Percentiles rank a stretch among this genome's conserved stretches.
Conservation (phyloP, 2,113 vertebrate species). For the Antigone vipio region DNA sequence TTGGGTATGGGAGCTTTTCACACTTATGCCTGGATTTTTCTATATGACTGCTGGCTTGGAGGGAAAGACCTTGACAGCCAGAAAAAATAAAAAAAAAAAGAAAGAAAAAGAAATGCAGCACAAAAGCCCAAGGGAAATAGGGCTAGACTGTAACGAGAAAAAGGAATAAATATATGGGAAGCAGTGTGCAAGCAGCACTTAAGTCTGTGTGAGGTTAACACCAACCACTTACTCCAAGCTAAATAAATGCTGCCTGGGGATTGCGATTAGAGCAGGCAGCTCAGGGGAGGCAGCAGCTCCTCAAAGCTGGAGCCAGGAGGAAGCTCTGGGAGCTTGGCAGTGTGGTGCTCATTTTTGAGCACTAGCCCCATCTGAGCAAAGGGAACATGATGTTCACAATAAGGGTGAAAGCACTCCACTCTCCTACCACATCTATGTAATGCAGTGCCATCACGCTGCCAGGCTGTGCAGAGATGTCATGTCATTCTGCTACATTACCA, state of each 20-base stretch:
- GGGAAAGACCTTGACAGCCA: neutral
- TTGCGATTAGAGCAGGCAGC: slow-evolving; percentile 10
- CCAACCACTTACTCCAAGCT: slow-evolving; percentile 10
- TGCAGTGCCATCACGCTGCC: neutral
- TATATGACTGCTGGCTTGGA: neutral
- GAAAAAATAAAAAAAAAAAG: neutral
- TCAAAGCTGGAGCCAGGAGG: neutral
- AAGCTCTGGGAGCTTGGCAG: neutral
- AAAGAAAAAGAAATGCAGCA: neutral
- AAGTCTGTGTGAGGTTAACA: slow-evolving; percentile 33
- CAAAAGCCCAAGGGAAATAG: neutral
- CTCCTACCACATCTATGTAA: neutral
- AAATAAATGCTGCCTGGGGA: slow-evolving; percentile 30
- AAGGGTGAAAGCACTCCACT: neutral
- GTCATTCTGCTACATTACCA: neutral
- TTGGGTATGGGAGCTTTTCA: neutral
- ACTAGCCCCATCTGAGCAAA: neutral
- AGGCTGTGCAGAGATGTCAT: neutral
- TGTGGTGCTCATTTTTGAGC: neutral
- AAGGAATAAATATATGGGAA: slow-evolving; percentile 44
- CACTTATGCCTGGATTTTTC: neutral
- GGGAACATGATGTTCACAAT: neutral
- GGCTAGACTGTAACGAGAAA: neutral
- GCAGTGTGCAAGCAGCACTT: neutral
- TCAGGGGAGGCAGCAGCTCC: neutral